These are phyloP conservation scores for Antechinus flavipes DNA, from an alignment of 2,113 vertebrate genomes.

Conservation along the genomic window DNA sequence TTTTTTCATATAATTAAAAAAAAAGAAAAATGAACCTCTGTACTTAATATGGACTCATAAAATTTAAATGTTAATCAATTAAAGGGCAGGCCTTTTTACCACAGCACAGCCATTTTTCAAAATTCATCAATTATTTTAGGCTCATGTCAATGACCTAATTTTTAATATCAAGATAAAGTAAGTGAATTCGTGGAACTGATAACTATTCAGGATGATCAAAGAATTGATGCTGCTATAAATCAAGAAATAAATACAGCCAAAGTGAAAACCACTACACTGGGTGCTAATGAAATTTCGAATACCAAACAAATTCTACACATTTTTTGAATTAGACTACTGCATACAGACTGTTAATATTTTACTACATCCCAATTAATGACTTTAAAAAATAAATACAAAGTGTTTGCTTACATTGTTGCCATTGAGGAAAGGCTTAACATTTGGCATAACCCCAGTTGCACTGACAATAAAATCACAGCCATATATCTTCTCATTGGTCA, in stretches of 20 bases:
- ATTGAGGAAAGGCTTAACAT: constrained; percentile 89
- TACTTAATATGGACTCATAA: constrained; percentile 22
- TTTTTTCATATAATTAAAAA: background rate
- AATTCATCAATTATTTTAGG: background rate
- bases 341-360: constrained; percentile 31
- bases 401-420: constrained; percentile 90
- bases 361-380: background rate
- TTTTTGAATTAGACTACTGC: constrained; percentile 22
- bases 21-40: background rate
- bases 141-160: background rate
- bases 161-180: background rate
- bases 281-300: background rate
- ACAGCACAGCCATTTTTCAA: constrained; percentile 2
- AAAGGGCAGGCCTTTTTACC: background rate
- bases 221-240: background rate
- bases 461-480: constrained; percentile 97
- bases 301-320: background rate
- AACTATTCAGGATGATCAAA: constrained; percentile 18
- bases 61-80: background rate
- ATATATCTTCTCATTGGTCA: constrained; percentile 93
- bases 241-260: constrained; percentile 25
- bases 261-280: background rate
- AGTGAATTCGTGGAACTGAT: background rate
- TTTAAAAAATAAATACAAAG: background rate
- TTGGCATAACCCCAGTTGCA: constrained; percentile 95